Conservation (phyloP, 2,888 invertebrate species). For the Ormyrus thymus region DNA sequence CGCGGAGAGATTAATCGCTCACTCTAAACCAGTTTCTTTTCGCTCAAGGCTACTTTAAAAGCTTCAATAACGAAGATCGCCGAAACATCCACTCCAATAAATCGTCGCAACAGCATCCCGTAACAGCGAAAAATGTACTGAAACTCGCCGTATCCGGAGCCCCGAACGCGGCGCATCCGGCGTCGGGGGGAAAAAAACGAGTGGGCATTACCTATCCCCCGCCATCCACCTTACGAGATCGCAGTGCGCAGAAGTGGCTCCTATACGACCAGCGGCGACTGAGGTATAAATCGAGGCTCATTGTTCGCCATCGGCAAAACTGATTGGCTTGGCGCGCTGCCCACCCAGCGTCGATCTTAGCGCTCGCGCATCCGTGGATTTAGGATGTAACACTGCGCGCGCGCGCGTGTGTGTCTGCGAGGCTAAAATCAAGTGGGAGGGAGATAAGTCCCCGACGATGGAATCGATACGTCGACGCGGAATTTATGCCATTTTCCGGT, state of each 20-base stretch:
- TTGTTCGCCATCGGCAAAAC: conserved; percentile 43
- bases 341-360: conserved; percentile 39
- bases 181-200: no score
- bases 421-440: conserved; percentile 17
- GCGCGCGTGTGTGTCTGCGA: neutral
- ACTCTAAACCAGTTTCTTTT: no score
- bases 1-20: no score
- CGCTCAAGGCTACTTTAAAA: no score
- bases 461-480: conserved; percentile 33
- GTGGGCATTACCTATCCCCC: no score
- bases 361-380: conserved; percentile 8
- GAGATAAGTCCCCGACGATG: conserved; percentile 38
- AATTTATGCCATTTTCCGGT: conserved; percentile 42
- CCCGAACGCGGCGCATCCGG: neutral
- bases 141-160: no score
- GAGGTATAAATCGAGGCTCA: conserved; percentile 30
- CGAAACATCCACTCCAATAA: no score
- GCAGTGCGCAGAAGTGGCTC: conserved; percentile 1
- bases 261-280: neutral
- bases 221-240: neutral
- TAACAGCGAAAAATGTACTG: no score
- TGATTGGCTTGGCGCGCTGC: conserved; percentile 47
- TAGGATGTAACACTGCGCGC: conserved; percentile 13
- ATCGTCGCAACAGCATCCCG: no score
- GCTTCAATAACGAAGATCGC: no score